These are phyloP conservation scores for Morinoia aosen DNA, from an alignment of 2,888 invertebrate species.

Conservation along the genomic window DNA sequence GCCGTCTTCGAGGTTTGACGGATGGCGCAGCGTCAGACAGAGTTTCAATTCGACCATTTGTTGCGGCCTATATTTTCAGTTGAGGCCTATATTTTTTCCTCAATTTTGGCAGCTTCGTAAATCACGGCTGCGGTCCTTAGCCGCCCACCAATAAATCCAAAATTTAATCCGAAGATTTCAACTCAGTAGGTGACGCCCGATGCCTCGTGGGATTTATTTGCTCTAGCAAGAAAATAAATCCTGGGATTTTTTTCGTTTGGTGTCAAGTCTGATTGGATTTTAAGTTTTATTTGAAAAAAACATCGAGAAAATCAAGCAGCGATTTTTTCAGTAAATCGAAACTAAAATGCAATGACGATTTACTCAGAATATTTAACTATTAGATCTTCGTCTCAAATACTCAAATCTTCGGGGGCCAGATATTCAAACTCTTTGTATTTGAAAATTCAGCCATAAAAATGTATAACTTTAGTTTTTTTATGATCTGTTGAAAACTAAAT, in stretches of 20 bases:
- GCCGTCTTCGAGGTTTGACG: background rate
- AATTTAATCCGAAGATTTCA: background rate
- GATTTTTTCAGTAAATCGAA: background rate
- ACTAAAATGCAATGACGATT: too few relatives aligned
- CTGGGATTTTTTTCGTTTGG: background rate
- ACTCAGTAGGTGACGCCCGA: background rate
- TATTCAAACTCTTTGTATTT: too few relatives aligned
- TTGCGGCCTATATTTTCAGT: slow-evolving; percentile 31
- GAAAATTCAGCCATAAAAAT: too few relatives aligned
- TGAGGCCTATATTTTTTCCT: slow-evolving; percentile 5
- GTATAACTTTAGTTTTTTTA: too few relatives aligned
- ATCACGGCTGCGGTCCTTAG: slow-evolving; percentile 12
- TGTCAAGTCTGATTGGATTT: background rate
- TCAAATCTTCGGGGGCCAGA: too few relatives aligned
- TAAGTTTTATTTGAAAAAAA: background rate
- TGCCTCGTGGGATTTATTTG: background rate
- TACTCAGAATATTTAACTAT: too few relatives aligned
- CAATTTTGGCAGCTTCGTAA: slow-evolving; percentile 18
- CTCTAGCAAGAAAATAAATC: too few relatives aligned
- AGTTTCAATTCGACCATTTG: slow-evolving; percentile 1
- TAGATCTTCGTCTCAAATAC: too few relatives aligned
- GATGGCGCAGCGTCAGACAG: background rate
- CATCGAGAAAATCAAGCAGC: background rate
- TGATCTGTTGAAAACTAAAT: too few relatives aligned
- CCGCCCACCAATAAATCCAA: slow-evolving; percentile 16